Evolutionary conservation across 2,888 invertebrate genomes (phyloP).

Genomic region (Monoplex corrugatus): DNA sequence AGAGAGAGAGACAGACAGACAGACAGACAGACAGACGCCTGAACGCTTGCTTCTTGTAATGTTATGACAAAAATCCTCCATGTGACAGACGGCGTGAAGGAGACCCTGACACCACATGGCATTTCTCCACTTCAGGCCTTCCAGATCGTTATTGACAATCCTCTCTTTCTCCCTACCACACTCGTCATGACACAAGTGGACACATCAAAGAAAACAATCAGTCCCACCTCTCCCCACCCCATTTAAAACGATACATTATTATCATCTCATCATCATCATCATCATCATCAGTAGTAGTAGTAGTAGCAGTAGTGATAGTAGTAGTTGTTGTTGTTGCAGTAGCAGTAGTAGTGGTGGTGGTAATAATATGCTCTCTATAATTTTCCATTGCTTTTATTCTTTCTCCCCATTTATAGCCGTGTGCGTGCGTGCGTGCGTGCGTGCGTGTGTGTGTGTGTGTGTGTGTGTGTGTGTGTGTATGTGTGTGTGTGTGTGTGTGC

Average conservation of each 20-base stretch:
- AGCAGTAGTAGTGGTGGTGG: no score
- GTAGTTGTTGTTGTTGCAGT: no score
- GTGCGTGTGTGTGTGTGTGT: constrained; percentile 34
- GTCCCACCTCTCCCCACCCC: background rate
- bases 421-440: background rate
- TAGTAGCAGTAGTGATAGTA: no score
- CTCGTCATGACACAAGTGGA: no score
- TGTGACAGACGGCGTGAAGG: background rate
- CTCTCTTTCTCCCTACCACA: no score
- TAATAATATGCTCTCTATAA: background rate
- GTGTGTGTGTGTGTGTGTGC: background rate
- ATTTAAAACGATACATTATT: background rate
- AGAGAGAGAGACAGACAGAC: background rate
- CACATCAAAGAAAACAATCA: background rate
- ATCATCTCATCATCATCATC: no score
- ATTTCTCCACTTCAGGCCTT: no score
- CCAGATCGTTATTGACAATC: no score
- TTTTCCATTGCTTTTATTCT: background rate
- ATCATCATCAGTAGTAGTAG: no score
- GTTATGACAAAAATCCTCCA: background rate
- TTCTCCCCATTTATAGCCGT: background rate
- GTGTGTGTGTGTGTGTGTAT: constrained; percentile 21
- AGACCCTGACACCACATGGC: no score
- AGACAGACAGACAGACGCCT: background rate
- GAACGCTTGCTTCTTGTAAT: no score